phyloP scores from a whole-genome alignment of 2,888 invertebrate genomes.

The Meta bourneti region DNA sequence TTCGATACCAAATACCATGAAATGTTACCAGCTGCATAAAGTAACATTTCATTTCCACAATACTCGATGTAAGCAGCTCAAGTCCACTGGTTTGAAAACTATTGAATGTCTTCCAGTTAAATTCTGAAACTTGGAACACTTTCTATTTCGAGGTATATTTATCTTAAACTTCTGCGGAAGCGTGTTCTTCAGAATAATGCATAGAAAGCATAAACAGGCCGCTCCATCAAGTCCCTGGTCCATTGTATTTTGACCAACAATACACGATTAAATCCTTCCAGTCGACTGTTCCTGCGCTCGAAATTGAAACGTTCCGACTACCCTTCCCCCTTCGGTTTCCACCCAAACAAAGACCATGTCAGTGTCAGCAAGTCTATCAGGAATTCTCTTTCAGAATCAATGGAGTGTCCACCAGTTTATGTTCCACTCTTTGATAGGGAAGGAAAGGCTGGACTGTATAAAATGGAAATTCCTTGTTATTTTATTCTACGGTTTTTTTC shows the following conservation, averaged over 20 bases:
- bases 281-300: neutral
- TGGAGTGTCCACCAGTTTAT: slow-evolving; percentile 22
- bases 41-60: too few relatives aligned
- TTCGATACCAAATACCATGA: too few relatives aligned
- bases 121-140: neutral
- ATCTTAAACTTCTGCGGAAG: neutral
- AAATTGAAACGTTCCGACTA: neutral
- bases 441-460: slow-evolving; percentile 20
- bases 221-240: neutral
- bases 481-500: slow-evolving; percentile 15
- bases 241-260: slow-evolving; percentile 7
- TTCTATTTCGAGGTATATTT: neutral
- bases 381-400: slow-evolving; percentile 36
- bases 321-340: neutral
- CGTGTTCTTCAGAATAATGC: neutral
- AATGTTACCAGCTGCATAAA: too few relatives aligned
- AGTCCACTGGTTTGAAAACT: too few relatives aligned
- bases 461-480: slow-evolving; percentile 57
- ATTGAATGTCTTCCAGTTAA: neutral
- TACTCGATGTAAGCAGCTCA: too few relatives aligned
- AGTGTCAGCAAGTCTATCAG: slow-evolving; percentile 43
- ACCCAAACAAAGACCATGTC: slow-evolving; percentile 47
- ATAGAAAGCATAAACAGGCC: neutral
- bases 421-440: neutral
- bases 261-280: slow-evolving; percentile 32